Base-by-base conservation (phyloP, 2,797 vertebrate genomes). In the Lacerta agilis region DNA sequence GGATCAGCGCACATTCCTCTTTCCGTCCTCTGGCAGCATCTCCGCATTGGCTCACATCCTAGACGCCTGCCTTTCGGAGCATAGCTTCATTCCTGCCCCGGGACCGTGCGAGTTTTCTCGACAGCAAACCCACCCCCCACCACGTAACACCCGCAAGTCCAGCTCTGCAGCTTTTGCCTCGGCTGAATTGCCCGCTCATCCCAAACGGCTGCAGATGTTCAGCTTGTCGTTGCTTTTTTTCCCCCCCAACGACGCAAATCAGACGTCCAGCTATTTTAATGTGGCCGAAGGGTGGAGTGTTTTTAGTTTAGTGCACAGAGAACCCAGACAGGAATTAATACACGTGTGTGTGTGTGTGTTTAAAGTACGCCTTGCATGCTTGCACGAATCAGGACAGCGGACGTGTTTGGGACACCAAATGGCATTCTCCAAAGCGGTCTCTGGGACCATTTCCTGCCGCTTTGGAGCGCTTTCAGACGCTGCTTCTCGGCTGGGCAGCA, bases 111-210 rank as follows among this genome's bases (percentile, higher is more conserved):
- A 41, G 27, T 2, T n/a, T 33, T 29, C 29, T 8, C 13, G 5
- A 20, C 1, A 29, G 55, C 79, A 7, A 61, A 20, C 43, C 11
- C 11, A 2, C 7, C 1, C 61, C 23, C 17, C 8, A 64, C 33
- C 5, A 17, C 4, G 33, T 6, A n/a, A 25, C 13, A 15, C 3
- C 23, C 29, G 3, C 11, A 7, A 20, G 36, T 9, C 49, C 1
- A 55, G 18, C 43, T 8, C 41, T 38, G 6, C 41, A 2, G n/a
- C 23, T 38, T 58, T 15, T 0, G 7, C 38, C 29, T 43, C 2
- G 13, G 4, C 72, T 4, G 0, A 23, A 27, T 17, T 2, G 8
- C 25, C 2, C 1, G 7, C 1, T 8, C 2, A 5, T 3, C 58
- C 9, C 3, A 6, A 25, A 5, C 13, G 3, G 36, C 8, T 78